phyloP scores from a whole-genome alignment of 1,140 invertebrate species.

The Lordiphosa mommai region DNA sequence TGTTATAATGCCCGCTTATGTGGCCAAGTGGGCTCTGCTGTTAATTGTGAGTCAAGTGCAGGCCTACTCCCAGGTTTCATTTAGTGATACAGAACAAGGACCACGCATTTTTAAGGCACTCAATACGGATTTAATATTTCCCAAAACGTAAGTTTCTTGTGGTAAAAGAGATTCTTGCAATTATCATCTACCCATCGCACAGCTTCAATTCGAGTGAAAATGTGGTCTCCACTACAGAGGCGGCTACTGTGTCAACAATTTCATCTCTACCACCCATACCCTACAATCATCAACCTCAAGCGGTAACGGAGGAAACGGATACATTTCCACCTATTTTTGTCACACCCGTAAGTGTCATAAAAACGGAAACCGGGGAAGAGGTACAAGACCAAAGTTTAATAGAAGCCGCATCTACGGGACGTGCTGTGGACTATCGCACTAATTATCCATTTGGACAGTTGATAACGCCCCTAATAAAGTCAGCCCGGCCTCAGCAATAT shows the following conservation, averaged over 20 bases:
- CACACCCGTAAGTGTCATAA: conserved; percentile 26
- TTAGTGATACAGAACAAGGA: conserved; percentile 43
- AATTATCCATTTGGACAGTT: conserved; percentile 69
- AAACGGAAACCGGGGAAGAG: not conserved
- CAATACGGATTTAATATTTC: conserved; percentile 75
- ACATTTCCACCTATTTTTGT: conserved; percentile 33
- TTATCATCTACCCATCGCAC: not conserved
- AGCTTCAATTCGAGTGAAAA: conserved; percentile 71
- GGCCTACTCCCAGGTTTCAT: conserved; percentile 60
- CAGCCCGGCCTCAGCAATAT: conserved; percentile 35
- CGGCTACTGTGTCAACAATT: conserved; percentile 11
- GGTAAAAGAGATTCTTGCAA: not conserved
- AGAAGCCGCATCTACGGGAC: conserved; percentile 61
- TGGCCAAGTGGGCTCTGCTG: conserved; percentile 33
- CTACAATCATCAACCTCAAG: conserved; percentile 46
- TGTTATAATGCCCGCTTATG: conserved; percentile 27
- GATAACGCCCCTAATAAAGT: conserved; percentile 57
- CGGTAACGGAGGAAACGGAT: not conserved
- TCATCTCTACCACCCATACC: conserved; percentile 42
- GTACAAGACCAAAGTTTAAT: not conserved
- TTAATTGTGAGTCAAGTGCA: conserved; percentile 20
- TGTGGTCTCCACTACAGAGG: conserved; percentile 56
- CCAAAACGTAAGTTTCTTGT: conserved; percentile 58
- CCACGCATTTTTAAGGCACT: conserved; percentile 71
- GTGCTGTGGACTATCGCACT: conserved; percentile 70